These are phyloP conservation scores for Acronicta alni DNA, from an alignment of 2,888 invertebrate genomes.

Conservation along the genomic window DNA sequence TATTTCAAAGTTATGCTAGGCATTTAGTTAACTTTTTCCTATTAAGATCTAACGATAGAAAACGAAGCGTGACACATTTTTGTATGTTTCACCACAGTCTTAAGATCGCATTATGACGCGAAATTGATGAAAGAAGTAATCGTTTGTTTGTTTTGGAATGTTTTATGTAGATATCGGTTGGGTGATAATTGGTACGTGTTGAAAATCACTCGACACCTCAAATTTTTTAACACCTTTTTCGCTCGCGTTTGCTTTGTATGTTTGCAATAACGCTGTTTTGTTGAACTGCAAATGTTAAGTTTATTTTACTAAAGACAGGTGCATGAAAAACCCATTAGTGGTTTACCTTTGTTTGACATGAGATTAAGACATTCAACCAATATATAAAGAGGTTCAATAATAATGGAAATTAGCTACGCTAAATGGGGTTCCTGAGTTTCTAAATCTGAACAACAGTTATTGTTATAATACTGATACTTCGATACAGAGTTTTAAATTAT, in stretches of 20 bases:
- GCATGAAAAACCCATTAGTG: slow-evolving; percentile 67
- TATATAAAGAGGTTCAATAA: background rate
- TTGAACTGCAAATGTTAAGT: slow-evolving; percentile 74
- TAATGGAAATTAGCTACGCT: slow-evolving; percentile 14
- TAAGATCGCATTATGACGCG: slow-evolving; percentile 23
- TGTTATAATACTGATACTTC: no score
- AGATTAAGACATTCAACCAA: slow-evolving; percentile 14
- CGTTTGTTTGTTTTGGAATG: slow-evolving; percentile 66
- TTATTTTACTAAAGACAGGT: slow-evolving; percentile 73
- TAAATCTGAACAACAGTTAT: no score
- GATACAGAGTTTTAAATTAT: background rate
- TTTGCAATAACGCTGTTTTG: slow-evolving; percentile 78
- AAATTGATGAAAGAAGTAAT: slow-evolving; percentile 70
- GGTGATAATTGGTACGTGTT: slow-evolving; percentile 86
- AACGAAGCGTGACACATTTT: slow-evolving; percentile 20
- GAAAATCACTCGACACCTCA: slow-evolving; percentile 72
- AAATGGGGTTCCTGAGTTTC: no score
- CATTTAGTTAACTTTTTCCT: slow-evolving; percentile 36
- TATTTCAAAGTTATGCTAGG: slow-evolving; percentile 26
- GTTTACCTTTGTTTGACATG: slow-evolving; percentile 44
- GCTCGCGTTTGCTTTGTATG: slow-evolving; percentile 72
- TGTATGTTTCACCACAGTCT: slow-evolving; percentile 19
- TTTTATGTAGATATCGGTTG: slow-evolving; percentile 75
- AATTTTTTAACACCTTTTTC: slow-evolving; percentile 83
- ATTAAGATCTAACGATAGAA: slow-evolving; percentile 45